Evolutionary conservation across 2,888 invertebrate genomes (phyloP).

Genomic region (Steinernema hermaphroditum): DNA sequence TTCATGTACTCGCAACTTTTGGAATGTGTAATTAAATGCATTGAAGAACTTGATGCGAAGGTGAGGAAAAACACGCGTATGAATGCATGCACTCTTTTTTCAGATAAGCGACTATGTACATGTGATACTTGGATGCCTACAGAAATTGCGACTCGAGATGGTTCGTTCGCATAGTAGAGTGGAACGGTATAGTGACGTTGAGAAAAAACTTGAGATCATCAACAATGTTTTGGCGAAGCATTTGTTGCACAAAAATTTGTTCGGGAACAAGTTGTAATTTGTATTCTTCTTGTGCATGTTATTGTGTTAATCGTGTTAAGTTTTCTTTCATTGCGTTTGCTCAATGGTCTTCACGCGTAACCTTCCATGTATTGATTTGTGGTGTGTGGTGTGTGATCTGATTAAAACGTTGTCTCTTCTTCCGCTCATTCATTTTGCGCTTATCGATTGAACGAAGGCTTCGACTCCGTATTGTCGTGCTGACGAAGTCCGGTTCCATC

Average conservation of each 20-base stretch:
- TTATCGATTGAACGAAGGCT: background rate
- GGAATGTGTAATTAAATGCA: background rate
- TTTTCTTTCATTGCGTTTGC: background rate
- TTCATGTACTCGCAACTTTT: background rate
- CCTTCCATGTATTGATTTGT: background rate
- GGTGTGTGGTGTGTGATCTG: background rate
- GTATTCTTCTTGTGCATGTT: too few species aligned
- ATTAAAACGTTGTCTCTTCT: constrained; percentile 5
- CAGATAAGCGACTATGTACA: background rate
- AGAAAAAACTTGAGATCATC: background rate
- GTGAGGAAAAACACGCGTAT: background rate
- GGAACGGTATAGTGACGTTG: background rate
- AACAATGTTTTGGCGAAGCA: background rate
- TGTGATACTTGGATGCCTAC: background rate
- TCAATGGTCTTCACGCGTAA: background rate
- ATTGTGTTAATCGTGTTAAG: background rate
- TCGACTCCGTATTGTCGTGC: background rate
- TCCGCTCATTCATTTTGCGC: background rate
- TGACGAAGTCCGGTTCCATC: too few species aligned
- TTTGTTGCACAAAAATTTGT: background rate
- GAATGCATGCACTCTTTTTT: too few species aligned
- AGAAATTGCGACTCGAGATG: background rate
- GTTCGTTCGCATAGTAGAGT: background rate
- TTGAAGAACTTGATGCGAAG: background rate
- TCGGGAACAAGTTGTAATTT: background rate